phyloP scores from a whole-genome alignment of 1,140 invertebrate genomes.

The Drosophila bifasciata region DNA sequence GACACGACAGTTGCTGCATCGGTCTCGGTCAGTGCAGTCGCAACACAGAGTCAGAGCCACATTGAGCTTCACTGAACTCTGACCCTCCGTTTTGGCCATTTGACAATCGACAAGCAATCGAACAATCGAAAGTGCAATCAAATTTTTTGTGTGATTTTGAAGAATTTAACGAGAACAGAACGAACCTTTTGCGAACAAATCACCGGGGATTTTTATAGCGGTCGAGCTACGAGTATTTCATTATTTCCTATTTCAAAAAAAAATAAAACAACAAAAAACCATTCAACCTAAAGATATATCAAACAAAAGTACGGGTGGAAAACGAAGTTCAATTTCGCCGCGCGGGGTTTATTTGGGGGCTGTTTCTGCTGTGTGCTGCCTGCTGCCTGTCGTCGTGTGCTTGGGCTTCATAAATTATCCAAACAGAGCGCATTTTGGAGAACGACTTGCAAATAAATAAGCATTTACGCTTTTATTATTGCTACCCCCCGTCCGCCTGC shows the following conservation, averaged over 20 bases:
- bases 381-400: conserved; percentile 57
- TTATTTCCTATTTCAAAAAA: conserved; percentile 47
- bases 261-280: conserved; percentile 23
- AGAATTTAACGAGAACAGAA: conserved; percentile 13
- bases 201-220: conserved; percentile 59
- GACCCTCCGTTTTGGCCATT: conserved; percentile 1
- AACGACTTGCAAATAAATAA: conserved; percentile 82
- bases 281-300: conserved; percentile 39
- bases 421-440: conserved; percentile 69
- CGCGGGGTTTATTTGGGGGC: conserved; percentile 31
- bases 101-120: conserved; percentile 11
- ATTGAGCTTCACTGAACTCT: conserved; percentile 17
- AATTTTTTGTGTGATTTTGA: conserved; percentile 49
- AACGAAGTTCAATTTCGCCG: conserved; percentile 68
- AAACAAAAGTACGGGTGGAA: conserved; percentile 17
- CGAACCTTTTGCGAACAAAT: conserved; percentile 20
- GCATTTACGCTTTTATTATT: conserved; percentile 82
- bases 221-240: conserved; percentile 27
- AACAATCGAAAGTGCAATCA: conserved; percentile 48
- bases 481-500: conserved; percentile 34
- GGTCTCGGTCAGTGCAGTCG: conserved; percentile 65
- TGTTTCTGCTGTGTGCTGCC: conserved; percentile 9
- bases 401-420: conserved; percentile 79
- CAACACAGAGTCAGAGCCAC: too few relatives aligned
- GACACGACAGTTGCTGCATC: conserved; percentile 52